A percentile compares a stretch with the other conserved stretches of the same genome.
Conservation (phyloP, 1,140 invertebrate species). For the Hylyphantes graminicola region DNA sequence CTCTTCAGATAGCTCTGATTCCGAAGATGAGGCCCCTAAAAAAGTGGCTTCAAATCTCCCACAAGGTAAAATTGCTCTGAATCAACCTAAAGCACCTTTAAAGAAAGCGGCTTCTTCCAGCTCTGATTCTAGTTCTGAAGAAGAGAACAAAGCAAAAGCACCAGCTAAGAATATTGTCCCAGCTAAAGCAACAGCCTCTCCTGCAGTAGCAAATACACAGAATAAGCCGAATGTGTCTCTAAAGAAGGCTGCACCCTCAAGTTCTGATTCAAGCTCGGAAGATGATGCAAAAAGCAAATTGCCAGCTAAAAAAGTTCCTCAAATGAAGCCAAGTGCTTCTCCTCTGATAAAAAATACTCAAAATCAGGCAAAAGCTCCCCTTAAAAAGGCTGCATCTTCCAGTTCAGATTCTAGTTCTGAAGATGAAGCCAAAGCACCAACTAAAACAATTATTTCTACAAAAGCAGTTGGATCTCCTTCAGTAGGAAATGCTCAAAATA, state of each 20-base stretch:
- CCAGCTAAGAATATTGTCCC: not conserved
- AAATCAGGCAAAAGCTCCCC: not conserved
- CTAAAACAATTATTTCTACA: too few species aligned
- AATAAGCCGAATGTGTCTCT: not conserved
- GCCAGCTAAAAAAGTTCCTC: too few species aligned
- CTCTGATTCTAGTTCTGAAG: conserved; percentile 31
- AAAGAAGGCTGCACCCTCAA: not conserved
- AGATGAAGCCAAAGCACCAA: not conserved
- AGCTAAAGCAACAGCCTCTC: too few species aligned
- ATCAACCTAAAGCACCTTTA: not conserved
- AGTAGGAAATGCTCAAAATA: not conserved
- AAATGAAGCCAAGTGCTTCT: too few species aligned
- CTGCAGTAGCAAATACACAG: too few species aligned
- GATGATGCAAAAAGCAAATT: too few species aligned
- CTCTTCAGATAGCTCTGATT: conserved; percentile 8
- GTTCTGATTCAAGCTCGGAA: too few species aligned
- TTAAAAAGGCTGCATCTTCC: not conserved
- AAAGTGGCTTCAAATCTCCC: not conserved
- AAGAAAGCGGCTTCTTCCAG: not conserved
- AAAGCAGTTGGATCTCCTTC: too few species aligned
- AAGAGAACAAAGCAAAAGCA: not conserved
- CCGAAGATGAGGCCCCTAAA: conserved; percentile 13
- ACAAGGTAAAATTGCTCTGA: not conserved
- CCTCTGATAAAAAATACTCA: too few species aligned
- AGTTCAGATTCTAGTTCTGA: conserved; percentile 12